A percentile compares a stretch with the other conserved stretches of the same genome.
Evolutionary conservation across 2,797 vertebrate genomes (phyloP).

Genomic region (Rhynchonycteris naso): DNA sequence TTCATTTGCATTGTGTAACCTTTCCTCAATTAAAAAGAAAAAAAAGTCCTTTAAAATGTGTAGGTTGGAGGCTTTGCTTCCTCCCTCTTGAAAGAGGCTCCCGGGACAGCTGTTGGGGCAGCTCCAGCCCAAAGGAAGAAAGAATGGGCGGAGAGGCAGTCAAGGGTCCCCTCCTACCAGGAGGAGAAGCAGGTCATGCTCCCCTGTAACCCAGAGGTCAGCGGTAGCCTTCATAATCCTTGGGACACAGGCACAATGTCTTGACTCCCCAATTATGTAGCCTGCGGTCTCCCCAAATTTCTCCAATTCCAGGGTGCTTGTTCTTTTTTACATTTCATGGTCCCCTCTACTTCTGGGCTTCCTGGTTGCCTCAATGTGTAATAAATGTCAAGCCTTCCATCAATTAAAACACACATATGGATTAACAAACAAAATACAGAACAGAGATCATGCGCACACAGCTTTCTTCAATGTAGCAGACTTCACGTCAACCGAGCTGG

Average conservation of each 20-base stretch:
- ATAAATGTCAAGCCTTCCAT: background rate
- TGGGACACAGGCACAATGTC: background rate
- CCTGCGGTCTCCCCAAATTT: background rate
- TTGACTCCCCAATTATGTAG: background rate
- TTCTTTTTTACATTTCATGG: background rate
- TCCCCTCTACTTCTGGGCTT: background rate
- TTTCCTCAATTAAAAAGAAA: constrained; percentile 64
- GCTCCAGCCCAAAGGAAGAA: background rate
- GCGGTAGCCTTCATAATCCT: too few species aligned
- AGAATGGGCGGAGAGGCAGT: background rate
- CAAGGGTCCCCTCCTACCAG: background rate
- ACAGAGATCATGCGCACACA: background rate
- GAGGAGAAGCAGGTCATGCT: background rate
- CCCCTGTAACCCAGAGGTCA: background rate
- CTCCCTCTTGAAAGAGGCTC: background rate
- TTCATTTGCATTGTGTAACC: constrained; percentile 35
- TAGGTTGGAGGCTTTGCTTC: constrained; percentile 47
- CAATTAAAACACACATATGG: background rate
- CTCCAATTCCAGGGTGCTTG: background rate
- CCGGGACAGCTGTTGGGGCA: background rate
- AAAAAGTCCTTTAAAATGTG: constrained; percentile 20
- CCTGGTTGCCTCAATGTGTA: background rate
- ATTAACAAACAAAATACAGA: background rate
- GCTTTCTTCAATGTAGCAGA: background rate
- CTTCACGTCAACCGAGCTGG: background rate